Evolutionary conservation across 1,140 invertebrate species (phyloP), one percentile per base, ranked within the genome.

Genomic region (Penaeus vannamei): DNA sequence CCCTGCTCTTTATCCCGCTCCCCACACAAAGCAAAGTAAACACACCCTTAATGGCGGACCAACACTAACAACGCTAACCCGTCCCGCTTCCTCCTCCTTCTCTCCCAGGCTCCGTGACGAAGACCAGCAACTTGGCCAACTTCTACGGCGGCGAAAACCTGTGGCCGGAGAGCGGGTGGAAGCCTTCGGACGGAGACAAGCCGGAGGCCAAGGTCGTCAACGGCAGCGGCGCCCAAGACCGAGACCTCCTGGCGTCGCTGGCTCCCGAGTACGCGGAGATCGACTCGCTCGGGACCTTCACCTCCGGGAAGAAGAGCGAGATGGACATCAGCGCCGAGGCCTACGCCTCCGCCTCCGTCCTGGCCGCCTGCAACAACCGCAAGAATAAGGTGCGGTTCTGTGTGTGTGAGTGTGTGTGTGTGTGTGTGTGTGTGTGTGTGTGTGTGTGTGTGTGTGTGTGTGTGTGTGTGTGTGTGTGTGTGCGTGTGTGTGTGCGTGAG

Each of bases 131-230:
- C 87, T 82, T 91, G 89, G 91, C 91, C 62, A 91, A 91, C 86
- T 91, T 91, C 91, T 91, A 91, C 89, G 91, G 91, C 69, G 91
- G 91, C 5, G 91, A 91, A 64, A 91, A 91, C 86, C 89, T 91
- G 42, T 91, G 91, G 91, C 91, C 91, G 0, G 91, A 91, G 79
- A 90, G 86, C 20, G 87, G 87, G 62, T 91, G 90, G 90, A 91
- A 91, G 59, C 90, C 86, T 19, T 59, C 83, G 8, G 90, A 91
- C 22, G 87, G 85, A 17, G 90, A 91, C 42, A 89, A 89, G 29
- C 69, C 82, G 29, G 87, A 89, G 8, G 82, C 42, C 20, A 89
- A 89, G 59, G 59, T 79, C 66, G 81, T 60, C 69, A 62, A 69
- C 23, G 62, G 80, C 76, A 61, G 60, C 26, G 59, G 53, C 5